Evolutionary conservation across 2,113 vertebrate species (phyloP).

Genomic region (Acanthisitta chloris): DNA sequence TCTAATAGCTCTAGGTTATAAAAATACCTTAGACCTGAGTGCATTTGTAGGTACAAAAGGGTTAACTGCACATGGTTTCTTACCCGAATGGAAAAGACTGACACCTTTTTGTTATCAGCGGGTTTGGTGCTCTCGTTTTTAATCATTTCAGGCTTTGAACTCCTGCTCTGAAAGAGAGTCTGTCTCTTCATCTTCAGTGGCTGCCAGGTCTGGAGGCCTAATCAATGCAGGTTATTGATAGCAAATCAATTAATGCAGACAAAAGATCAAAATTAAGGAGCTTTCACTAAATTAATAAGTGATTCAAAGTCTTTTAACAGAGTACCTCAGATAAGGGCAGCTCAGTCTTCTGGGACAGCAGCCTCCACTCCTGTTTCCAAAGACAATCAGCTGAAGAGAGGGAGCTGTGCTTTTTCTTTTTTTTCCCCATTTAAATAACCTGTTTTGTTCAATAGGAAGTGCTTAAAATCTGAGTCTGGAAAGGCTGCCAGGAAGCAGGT

Average conservation of each 20-base stretch:
- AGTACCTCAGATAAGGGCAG: conserved; percentile 61
- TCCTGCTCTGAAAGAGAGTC: conserved; percentile 48
- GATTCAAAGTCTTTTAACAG: conserved; percentile 66
- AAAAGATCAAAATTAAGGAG: conserved; percentile 66
- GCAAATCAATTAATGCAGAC: conserved; percentile 72
- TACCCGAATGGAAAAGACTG: background rate
- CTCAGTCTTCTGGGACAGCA: conserved; percentile 62
- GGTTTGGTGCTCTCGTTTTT: conserved; percentile 42
- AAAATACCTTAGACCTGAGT: background rate
- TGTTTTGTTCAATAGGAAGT: background rate
- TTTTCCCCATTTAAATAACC: conserved; percentile 17
- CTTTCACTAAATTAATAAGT: conserved; percentile 74
- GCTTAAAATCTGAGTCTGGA: conserved; percentile 18
- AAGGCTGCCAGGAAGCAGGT: background rate
- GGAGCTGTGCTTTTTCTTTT: background rate
- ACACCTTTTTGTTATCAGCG: conserved; percentile 56
- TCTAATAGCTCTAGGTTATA: background rate
- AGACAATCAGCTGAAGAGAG: conserved; percentile 29
- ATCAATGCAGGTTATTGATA: conserved; percentile 72
- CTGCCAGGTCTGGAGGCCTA: conserved; percentile 60
- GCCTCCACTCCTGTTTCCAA: conserved; percentile 25
- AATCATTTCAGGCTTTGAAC: conserved; percentile 64
- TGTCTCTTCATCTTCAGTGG: conserved; percentile 42
- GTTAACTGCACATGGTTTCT: conserved; percentile 40
- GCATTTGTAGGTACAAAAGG: background rate